Conservation (phyloP, 2,888 invertebrate genomes). For the Tiliacea citrago region DNA sequence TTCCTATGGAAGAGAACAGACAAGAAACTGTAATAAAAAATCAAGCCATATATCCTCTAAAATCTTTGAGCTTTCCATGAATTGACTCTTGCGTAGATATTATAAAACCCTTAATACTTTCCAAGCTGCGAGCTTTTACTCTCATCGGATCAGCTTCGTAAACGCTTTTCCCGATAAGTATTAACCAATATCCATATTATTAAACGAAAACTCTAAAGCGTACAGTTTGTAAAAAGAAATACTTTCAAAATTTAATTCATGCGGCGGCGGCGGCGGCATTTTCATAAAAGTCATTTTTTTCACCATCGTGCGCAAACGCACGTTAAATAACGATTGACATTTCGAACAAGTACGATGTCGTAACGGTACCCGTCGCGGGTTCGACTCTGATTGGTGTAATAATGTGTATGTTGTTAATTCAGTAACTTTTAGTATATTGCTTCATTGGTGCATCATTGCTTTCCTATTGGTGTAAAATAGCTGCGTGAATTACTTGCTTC, state of each 20-base stretch:
- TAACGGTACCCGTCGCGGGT: conserved; percentile 66
- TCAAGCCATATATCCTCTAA: not conserved
- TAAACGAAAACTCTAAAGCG: conserved; percentile 14
- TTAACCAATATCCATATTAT: not conserved
- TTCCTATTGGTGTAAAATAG: conserved; percentile 8
- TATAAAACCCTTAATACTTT: not conserved
- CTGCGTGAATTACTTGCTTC: not conserved
- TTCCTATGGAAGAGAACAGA: not conserved
- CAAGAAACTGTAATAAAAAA: not conserved
- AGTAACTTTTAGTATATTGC: conserved; percentile 39
- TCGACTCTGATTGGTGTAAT: conserved; percentile 65
- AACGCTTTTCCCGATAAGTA: not conserved
- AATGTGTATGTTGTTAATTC: conserved; percentile 58
- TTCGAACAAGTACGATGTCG: conserved; percentile 72
- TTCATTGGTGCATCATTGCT: conserved; percentile 33
- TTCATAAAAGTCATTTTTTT: conserved; percentile 60
- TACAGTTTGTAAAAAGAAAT: conserved; percentile 35
- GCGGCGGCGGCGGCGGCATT: too few species aligned
- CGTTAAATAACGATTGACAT: conserved; percentile 84
- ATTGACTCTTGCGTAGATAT: not conserved
- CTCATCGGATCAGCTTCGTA: not conserved
- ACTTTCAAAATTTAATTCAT: conserved; percentile 53
- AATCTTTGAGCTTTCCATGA: not conserved
- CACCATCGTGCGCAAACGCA: conserved; percentile 53
- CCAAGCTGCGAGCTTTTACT: not conserved